Evolutionary conservation across 2,797 vertebrate genomes (phyloP).

Genomic region (Etheostoma nigrum): DNA sequence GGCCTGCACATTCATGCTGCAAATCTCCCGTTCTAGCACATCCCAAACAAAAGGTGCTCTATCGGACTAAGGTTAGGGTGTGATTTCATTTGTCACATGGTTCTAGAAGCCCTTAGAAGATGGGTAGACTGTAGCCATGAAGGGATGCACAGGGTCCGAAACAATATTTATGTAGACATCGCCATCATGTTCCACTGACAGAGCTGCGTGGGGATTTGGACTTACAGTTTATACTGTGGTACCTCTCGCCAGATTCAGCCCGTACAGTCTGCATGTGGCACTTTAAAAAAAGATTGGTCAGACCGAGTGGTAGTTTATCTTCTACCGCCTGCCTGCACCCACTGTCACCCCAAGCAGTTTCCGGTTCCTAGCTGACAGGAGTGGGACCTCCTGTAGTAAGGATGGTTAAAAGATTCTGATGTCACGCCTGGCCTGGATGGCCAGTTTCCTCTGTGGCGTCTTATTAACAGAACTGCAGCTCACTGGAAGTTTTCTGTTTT

Average conservation of each 20-base stretch:
- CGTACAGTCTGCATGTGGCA: not conserved
- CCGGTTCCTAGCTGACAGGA: not conserved
- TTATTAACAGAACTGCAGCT: not conserved
- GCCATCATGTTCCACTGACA: not conserved
- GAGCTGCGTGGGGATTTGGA: not conserved
- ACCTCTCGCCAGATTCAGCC: not conserved
- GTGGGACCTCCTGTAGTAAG: not conserved
- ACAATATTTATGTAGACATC: not conserved
- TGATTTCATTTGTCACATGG: not conserved
- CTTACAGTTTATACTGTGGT: not conserved
- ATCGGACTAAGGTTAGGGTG: constrained; percentile 35
- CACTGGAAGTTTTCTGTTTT: not conserved
- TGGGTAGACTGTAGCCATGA: not conserved
- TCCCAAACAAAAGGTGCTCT: constrained; percentile 21
- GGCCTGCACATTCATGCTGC: constrained; percentile 51
- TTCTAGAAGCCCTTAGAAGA: not conserved
- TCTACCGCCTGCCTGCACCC: not conserved
- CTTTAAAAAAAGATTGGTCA: not conserved
- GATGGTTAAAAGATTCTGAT: too few relatives aligned
- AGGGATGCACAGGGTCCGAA: not conserved
- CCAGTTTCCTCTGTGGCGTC: not conserved
- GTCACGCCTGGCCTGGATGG: too few relatives aligned
- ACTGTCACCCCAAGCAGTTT: not conserved
- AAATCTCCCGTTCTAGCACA: constrained; percentile 52
- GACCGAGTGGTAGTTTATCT: not conserved